These are phyloP conservation scores for Falco berigora DNA, from an alignment of 2,797 vertebrate species.

Conservation along the genomic window DNA sequence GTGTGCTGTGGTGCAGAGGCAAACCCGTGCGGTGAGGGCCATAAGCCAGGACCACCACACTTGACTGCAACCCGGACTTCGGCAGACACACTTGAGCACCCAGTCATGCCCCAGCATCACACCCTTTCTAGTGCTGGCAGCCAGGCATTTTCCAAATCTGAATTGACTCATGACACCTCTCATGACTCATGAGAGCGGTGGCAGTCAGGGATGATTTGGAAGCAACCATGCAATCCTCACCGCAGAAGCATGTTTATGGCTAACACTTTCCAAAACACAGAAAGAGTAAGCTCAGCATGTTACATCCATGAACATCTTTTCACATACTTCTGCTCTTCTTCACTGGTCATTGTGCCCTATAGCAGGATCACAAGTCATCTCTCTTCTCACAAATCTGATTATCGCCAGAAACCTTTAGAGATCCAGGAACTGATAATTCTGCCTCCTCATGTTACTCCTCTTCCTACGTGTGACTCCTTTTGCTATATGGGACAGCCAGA, in stretches of 20 bases:
- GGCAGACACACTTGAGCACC: neutral
- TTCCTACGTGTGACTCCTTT: neutral
- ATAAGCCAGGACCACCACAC: neutral
- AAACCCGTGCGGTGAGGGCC: neutral
- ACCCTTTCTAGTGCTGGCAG: neutral
- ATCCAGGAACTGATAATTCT: neutral
- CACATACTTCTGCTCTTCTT: neutral
- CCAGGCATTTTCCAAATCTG: neutral
- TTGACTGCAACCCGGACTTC: neutral
- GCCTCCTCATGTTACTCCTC: neutral
- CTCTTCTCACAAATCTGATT: neutral
- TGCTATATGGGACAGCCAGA: slow-evolving; percentile 27
- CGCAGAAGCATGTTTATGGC: neutral
- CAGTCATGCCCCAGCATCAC: neutral
- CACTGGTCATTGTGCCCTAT: neutral
- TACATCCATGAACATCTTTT: neutral
- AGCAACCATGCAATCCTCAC: neutral
- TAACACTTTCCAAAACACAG: neutral
- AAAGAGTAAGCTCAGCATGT: neutral
- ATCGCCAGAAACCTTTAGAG: neutral
- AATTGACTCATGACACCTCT: neutral
- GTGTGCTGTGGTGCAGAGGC: neutral
- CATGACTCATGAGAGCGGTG: neutral
- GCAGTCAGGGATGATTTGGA: neutral
- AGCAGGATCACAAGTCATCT: neutral